Percentiles rank a stretch among this genome's conserved stretches.
These are phyloP conservation scores for Drosophila silvestris DNA, from an alignment of 2,888 invertebrate species.

Conservation along the genomic window DNA sequence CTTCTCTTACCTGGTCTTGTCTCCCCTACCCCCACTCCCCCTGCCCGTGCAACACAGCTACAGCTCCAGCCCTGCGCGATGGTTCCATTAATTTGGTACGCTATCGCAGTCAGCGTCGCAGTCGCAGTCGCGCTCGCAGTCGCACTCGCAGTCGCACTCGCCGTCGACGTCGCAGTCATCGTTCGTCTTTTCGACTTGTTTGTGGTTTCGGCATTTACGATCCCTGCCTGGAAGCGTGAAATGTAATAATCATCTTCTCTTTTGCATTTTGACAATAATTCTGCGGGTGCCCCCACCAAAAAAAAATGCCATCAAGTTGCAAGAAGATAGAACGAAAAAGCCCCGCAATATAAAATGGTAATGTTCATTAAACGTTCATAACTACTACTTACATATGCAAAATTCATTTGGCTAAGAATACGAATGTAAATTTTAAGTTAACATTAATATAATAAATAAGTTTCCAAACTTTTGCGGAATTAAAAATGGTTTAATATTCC, in stretches of 20 bases:
- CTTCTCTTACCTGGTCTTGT: conserved; percentile 57
- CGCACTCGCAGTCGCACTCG: not conserved
- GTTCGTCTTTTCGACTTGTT: conserved; percentile 62
- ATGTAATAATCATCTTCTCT: conserved; percentile 77
- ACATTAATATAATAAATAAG: too few species aligned
- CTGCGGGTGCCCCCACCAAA: conserved; percentile 68
- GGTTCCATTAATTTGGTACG: conserved; percentile 78
- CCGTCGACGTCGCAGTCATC: conserved; percentile 19
- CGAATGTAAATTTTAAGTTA: not conserved
- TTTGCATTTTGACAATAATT: conserved; percentile 78
- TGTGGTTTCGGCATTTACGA: conserved; percentile 65
- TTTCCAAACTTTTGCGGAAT: not conserved
- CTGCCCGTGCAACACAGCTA: not conserved
- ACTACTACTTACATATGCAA: not conserved
- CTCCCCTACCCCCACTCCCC: not conserved
- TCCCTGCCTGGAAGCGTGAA: conserved; percentile 71
- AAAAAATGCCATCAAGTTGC: conserved; percentile 13
- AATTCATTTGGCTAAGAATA: not conserved
- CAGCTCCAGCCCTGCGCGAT: conserved; percentile 54
- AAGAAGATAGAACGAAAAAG: conserved; percentile 13
- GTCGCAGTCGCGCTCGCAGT: conserved; percentile 27
- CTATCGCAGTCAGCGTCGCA: conserved; percentile 62
- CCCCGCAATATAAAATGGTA: conserved; percentile 25
- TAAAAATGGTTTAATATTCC: not conserved
- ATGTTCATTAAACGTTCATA: conserved; percentile 24